These are phyloP conservation scores for Homarus gammarus DNA, from an alignment of 2,888 invertebrate species.

Conservation along the genomic window DNA sequence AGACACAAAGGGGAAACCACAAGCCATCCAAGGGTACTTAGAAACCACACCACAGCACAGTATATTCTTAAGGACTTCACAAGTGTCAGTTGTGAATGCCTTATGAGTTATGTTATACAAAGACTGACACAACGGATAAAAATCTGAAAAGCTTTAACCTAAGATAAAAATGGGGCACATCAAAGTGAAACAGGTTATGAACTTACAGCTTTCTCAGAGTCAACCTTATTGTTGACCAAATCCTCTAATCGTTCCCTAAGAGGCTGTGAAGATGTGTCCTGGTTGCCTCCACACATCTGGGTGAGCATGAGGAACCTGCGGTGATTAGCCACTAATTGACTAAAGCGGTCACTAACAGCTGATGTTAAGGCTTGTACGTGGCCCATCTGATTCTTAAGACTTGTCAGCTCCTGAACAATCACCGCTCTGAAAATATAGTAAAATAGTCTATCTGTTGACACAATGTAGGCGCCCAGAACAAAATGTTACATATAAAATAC, in stretches of 20 bases:
- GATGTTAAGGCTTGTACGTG: conserved; percentile 65
- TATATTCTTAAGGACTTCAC: too few species aligned
- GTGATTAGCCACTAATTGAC: conserved; percentile 75
- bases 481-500: background rate
- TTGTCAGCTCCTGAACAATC: conserved; percentile 56
- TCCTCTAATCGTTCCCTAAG: conserved; percentile 72
- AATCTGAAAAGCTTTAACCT: background rate
- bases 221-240: conserved; percentile 73
- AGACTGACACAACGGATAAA: background rate
- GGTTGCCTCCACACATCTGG: conserved; percentile 69
- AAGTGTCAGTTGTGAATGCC: too few species aligned
- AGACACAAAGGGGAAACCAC: too few species aligned
- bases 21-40: too few species aligned
- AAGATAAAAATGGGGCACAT: background rate
- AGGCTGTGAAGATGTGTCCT: conserved; percentile 47
- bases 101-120: too few species aligned
- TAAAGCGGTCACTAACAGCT: conserved; percentile 70
- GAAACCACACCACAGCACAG: too few species aligned
- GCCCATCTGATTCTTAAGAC: conserved; percentile 43
- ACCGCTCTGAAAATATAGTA: conserved; percentile 65
- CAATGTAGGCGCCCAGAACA: background rate
- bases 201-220: conserved; percentile 72
- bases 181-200: background rate
- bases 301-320: conserved; percentile 71
- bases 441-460: background rate